Evolutionary conservation across 2,797 vertebrate species (phyloP).

Genomic region (Onychomys torridus): DNA sequence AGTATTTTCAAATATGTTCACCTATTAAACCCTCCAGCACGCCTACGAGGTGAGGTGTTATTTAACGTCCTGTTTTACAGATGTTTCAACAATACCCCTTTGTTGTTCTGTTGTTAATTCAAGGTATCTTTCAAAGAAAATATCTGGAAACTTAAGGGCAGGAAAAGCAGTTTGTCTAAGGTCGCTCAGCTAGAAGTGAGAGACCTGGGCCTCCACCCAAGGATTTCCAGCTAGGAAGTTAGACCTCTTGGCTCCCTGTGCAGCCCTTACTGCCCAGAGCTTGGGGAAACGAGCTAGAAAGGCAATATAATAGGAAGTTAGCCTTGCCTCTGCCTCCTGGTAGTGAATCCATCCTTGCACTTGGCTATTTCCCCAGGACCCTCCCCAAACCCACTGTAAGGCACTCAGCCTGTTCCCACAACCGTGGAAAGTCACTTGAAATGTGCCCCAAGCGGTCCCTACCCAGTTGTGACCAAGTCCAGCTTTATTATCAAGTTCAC

Average conservation of each 20-base stretch:
- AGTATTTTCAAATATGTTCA: constrained; percentile 15
- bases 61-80: constrained; percentile 31
- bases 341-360: background rate
- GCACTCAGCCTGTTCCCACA: background rate
- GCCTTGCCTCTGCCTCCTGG: background rate
- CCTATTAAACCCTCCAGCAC: background rate
- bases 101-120: constrained; percentile 33
- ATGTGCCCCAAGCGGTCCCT: background rate
- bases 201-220: background rate
- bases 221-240: background rate
- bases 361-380: background rate
- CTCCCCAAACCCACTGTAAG: background rate
- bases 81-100: constrained; percentile 17
- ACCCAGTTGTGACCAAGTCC: background rate
- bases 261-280: background rate
- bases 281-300: constrained; percentile 15
- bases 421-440: constrained; percentile 21
- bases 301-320: constrained; percentile 33
- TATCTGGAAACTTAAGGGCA: constrained; percentile 14
- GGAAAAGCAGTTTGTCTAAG: constrained; percentile 55
- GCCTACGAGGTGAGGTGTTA: background rate
- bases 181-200: background rate
- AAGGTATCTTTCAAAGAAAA: constrained; percentile 64
- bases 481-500: constrained; percentile 22
- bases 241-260: background rate